Percentiles rank a stretch among this genome's conserved stretches.
These are phyloP conservation scores for Ophion obscuratus DNA, from an alignment of 2,888 invertebrate species.

Conservation along the genomic window DNA sequence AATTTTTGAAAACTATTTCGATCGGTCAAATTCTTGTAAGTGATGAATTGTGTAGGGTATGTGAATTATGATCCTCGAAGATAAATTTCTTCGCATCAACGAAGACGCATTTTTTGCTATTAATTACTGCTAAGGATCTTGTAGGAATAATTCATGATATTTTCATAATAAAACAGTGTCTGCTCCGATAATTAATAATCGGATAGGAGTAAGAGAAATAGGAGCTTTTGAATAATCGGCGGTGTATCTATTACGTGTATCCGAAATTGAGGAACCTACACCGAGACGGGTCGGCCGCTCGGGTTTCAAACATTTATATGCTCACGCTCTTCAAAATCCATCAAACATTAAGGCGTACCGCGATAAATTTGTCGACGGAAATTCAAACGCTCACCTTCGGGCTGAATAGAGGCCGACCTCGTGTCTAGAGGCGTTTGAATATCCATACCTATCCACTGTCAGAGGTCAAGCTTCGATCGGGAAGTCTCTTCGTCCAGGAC, in stretches of 20 bases:
- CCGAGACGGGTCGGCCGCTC: background rate
- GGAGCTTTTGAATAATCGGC: conserved; percentile 16
- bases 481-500: conserved; percentile 26
- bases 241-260: conserved; percentile 3
- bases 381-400: conserved; percentile 18
- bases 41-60: background rate
- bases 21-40: background rate
- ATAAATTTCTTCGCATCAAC: too few species aligned
- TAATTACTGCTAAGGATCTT: background rate
- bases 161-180: background rate
- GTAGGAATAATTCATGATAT: background rate
- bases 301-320: background rate
- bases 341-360: conserved; percentile 16
- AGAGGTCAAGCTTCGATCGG: conserved; percentile 45
- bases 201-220: background rate
- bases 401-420: background rate
- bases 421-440: conserved; percentile 35
- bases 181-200: background rate
- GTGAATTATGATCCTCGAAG: too few species aligned
- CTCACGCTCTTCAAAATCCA: conserved; percentile 28
- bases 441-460: conserved; percentile 26
- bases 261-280: conserved; percentile 6
- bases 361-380: conserved; percentile 27
- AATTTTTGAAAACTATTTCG: background rate
- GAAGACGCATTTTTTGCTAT: background rate